Conservation (phyloP, 2,797 vertebrate genomes). For the Cyclura pinguis region DNA sequence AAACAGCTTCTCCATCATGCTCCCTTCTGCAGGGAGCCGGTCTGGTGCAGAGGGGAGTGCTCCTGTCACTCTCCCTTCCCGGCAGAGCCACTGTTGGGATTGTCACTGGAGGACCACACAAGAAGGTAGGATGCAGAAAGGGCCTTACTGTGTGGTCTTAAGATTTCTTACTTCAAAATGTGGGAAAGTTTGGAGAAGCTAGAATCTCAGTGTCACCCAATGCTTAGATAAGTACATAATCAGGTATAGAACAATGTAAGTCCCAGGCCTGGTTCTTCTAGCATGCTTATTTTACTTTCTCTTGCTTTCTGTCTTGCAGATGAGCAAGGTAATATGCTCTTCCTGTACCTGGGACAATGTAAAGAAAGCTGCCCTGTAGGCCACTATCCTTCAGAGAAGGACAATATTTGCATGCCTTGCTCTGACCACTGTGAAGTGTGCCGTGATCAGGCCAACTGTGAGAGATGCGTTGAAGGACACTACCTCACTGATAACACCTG, state of each 20-base stretch:
- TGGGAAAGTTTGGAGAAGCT: neutral
- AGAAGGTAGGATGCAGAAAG: too few species aligned
- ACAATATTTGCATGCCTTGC: constrained; percentile 83
- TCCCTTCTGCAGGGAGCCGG: too few species aligned
- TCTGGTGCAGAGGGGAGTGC: too few species aligned
- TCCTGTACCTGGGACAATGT: constrained; percentile 85
- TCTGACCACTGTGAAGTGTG: constrained; percentile 84
- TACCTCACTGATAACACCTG: constrained; percentile 79
- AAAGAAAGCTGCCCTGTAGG: constrained; percentile 84
- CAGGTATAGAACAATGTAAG: too few species aligned
- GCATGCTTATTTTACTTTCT: neutral
- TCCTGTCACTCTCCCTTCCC: too few species aligned
- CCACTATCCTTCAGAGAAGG: constrained; percentile 77
- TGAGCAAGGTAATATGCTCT: constrained; percentile 76
- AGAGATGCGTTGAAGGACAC: constrained; percentile 81
- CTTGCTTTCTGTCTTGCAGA: constrained; percentile 76
- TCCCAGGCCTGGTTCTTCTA: neutral
- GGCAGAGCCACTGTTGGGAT: too few species aligned
- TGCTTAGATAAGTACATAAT: neutral
- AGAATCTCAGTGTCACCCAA: neutral
- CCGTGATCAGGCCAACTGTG: constrained; percentile 75
- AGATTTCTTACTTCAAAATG: neutral
- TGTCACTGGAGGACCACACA: too few species aligned
- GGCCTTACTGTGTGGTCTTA: neutral
- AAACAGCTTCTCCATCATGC: too few species aligned